Percentiles rank a stretch among this genome's conserved stretches.
Evolutionary conservation across 2,888 invertebrate genomes (phyloP).

Genomic region (Liodrosophila aerea): DNA sequence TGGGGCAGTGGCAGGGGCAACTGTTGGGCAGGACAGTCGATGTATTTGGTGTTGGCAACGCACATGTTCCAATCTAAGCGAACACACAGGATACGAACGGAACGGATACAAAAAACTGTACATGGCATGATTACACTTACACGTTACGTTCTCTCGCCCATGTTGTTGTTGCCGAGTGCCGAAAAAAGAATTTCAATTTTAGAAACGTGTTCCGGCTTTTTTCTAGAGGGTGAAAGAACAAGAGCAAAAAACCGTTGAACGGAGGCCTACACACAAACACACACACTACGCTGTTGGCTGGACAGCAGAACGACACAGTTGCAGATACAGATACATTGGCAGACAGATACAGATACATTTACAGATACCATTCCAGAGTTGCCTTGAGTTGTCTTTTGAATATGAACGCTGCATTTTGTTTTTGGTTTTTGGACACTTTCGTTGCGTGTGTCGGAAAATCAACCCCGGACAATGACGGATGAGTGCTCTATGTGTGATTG

Average conservation of each 20-base stretch:
- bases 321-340: constrained; percentile 20
- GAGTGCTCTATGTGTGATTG: constrained; percentile 30
- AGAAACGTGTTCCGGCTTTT: constrained; percentile 65
- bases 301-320: constrained; percentile 19
- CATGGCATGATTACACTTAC: constrained; percentile 70
- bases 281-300: constrained; percentile 9
- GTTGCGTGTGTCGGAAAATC: constrained; percentile 43
- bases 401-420: constrained; percentile 32
- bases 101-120: constrained; percentile 68
- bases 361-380: constrained; percentile 48
- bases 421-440: constrained; percentile 71
- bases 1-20: constrained; percentile 5
- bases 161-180: constrained; percentile 18
- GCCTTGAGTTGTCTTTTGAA: constrained; percentile 72
- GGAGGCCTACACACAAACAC: constrained; percentile 9
- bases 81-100: constrained; percentile 41
- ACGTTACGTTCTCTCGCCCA: constrained; percentile 21
- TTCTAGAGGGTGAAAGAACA: constrained; percentile 46
- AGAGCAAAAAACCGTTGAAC: constrained; percentile 15
- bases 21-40: constrained; percentile 25
- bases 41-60: constrained; percentile 69
- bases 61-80: constrained; percentile 75
- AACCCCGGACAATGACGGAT: constrained; percentile 75
- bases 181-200: constrained; percentile 72
- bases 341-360: constrained; percentile 18